Evolutionary conservation across 2,888 invertebrate genomes (phyloP).

Genomic region (Diloba caeruleocephala): DNA sequence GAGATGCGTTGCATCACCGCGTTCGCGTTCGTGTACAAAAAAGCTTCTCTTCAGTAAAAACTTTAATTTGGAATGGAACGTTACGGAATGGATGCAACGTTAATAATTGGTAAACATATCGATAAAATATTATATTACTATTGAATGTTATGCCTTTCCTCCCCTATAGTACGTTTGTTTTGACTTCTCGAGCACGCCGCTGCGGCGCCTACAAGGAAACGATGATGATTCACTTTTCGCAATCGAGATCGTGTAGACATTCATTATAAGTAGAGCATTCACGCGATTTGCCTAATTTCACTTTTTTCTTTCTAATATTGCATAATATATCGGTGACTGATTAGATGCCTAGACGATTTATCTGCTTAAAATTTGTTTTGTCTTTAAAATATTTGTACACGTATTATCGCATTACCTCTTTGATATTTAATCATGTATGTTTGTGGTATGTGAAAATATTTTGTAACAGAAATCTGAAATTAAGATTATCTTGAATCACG

Average conservation of each 20-base stretch:
- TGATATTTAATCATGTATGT: slow-evolving; percentile 4
- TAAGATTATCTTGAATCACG: not conserved
- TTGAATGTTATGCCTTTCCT: slow-evolving; percentile 40
- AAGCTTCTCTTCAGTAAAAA: too few species aligned
- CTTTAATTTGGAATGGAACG: too few species aligned
- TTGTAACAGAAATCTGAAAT: not conserved
- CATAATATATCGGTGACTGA: slow-evolving; percentile 35
- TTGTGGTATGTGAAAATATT: not conserved
- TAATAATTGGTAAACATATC: too few species aligned
- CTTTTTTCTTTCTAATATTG: slow-evolving; percentile 59
- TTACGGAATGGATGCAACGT: too few species aligned
- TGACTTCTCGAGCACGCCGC: slow-evolving; percentile 67
- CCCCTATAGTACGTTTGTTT: slow-evolving; percentile 68
- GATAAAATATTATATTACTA: too few species aligned
- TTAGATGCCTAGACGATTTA: slow-evolving; percentile 22
- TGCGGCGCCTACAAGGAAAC: slow-evolving; percentile 72
- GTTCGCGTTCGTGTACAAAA: too few species aligned
- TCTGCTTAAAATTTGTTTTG: slow-evolving; percentile 14
- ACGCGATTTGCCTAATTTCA: slow-evolving; percentile 76
- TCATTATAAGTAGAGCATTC: slow-evolving; percentile 69
- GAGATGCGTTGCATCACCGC: too few species aligned
- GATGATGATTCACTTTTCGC: slow-evolving; percentile 71
- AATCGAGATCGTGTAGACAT: slow-evolving; percentile 76
- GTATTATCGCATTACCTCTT: slow-evolving; percentile 1
- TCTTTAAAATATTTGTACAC: slow-evolving; percentile 16